A percentile compares a stretch with the other conserved stretches of the same genome.
These are phyloP conservation scores for Allolobophora icterica DNA, from an alignment of 2,888 invertebrate species.

Conservation along the genomic window DNA sequence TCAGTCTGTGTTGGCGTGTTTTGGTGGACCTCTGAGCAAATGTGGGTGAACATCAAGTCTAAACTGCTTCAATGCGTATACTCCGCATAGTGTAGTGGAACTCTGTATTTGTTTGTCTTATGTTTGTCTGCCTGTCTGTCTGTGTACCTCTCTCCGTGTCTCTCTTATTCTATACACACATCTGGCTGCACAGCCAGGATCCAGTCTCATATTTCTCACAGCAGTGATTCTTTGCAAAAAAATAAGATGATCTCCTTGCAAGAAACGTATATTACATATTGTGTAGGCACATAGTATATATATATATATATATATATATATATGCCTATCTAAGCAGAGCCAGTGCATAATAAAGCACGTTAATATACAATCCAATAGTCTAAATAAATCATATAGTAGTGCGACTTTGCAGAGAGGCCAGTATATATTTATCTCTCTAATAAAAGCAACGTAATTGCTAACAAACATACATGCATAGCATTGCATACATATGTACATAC, in stretches of 20 bases:
- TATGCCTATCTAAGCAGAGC: too few species aligned
- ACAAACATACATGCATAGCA: too few species aligned
- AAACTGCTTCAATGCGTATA: background rate
- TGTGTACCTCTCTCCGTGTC: background rate
- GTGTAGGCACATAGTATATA: background rate
- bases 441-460: too few species aligned
- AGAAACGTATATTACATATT: background rate
- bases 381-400: too few species aligned
- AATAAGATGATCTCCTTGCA: background rate
- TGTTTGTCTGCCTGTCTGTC: background rate
- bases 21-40: background rate
- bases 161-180: background rate
- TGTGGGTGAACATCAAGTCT: background rate
- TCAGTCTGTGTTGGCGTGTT: background rate
- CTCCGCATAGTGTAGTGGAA: too few species aligned
- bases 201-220: background rate
- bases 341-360: too few species aligned
- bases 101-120: background rate
- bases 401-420: too few species aligned
- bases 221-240: background rate
- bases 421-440: too few species aligned
- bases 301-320: background rate
- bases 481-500: too few species aligned
- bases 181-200: background rate
- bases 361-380: too few species aligned